A percentile compares a stretch with the other conserved stretches of the same genome.
Evolutionary conservation across 2,113 vertebrate genomes (phyloP).

Genomic region (Zosterops lateralis): DNA sequence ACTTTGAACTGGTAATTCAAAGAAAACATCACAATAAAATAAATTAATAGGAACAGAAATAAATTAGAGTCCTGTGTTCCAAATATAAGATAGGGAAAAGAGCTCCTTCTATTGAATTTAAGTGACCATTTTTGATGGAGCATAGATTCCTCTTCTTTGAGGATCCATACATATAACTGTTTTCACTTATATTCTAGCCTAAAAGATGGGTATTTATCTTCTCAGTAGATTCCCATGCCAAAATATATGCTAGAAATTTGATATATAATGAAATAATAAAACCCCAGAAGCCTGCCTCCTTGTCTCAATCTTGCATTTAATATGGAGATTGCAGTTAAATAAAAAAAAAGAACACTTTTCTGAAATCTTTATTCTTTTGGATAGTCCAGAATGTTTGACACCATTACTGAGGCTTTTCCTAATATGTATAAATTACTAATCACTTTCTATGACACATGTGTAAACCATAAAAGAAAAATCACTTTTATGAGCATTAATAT

Average conservation of each 20-base stretch:
- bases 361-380: conserved; percentile 60
- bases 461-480: conserved; percentile 46
- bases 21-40: conserved; percentile 10
- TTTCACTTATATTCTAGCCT: neutral
- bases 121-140: neutral
- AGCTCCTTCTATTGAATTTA: neutral
- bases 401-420: conserved; percentile 60
- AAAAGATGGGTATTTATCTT: neutral
- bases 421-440: conserved; percentile 40
- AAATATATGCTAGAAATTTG: conserved; percentile 34
- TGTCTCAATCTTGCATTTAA: conserved; percentile 36
- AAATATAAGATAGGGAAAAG: neutral
- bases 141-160: neutral
- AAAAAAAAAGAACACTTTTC: conserved; percentile 19
- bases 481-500: conserved; percentile 60
- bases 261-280: conserved; percentile 59
- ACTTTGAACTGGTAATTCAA: neutral
- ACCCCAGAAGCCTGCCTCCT: neutral
- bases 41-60: neutral
- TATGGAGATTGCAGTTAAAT: conserved; percentile 39
- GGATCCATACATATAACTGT: neutral
- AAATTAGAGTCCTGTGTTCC: neutral
- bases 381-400: conserved; percentile 56
- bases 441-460: conserved; percentile 43
- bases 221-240: neutral